A percentile compares a stretch with the other conserved stretches of the same genome.
These are phyloP conservation scores for Cartodere bifasciata DNA, from an alignment of 2,888 invertebrate species.

Conservation along the genomic window DNA sequence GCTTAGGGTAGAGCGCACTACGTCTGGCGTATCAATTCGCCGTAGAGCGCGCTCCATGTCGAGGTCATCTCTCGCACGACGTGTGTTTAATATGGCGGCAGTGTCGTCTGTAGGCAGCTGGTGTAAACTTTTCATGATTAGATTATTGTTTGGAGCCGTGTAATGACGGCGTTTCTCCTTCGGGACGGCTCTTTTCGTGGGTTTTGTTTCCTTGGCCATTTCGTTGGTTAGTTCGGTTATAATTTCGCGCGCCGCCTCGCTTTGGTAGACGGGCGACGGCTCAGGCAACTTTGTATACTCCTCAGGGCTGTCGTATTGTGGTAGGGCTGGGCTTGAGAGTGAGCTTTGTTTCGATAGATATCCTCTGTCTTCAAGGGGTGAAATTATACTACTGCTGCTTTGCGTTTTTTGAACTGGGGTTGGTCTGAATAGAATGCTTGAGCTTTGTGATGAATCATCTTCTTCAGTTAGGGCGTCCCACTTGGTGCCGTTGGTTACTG, in stretches of 20 bases:
- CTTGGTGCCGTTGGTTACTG: constrained; percentile 26
- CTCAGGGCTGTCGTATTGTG: constrained; percentile 18
- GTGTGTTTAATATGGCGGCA: constrained; percentile 25
- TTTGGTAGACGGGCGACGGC: constrained; percentile 71
- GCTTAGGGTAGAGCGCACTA: constrained; percentile 69
- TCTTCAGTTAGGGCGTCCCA: constrained; percentile 35
- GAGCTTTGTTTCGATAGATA: constrained; percentile 22
- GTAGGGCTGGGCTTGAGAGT: constrained; percentile 24
- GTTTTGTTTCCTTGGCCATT: constrained; percentile 24
- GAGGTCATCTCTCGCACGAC: constrained; percentile 67
- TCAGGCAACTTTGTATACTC: constrained; percentile 37
- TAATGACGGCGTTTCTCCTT: constrained; percentile 76
- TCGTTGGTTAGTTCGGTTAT: constrained; percentile 61
- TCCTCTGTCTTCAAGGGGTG: constrained; percentile 20
- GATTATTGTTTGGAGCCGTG: constrained; percentile 59
- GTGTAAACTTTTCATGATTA: constrained; percentile 30
- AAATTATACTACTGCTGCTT: constrained; percentile 15
- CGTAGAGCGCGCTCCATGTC: constrained; percentile 78
- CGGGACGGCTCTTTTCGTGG: constrained; percentile 54
- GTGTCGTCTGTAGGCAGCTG: constrained; percentile 26
- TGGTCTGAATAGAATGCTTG: constrained; percentile 25
- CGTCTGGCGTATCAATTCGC: constrained; percentile 69
- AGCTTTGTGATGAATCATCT: constrained; percentile 27
- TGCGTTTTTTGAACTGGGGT: constrained; percentile 23
- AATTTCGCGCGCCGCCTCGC: constrained; percentile 76